Conservation (phyloP, 1,140 invertebrate species). For the Fopius arisanus region DNA sequence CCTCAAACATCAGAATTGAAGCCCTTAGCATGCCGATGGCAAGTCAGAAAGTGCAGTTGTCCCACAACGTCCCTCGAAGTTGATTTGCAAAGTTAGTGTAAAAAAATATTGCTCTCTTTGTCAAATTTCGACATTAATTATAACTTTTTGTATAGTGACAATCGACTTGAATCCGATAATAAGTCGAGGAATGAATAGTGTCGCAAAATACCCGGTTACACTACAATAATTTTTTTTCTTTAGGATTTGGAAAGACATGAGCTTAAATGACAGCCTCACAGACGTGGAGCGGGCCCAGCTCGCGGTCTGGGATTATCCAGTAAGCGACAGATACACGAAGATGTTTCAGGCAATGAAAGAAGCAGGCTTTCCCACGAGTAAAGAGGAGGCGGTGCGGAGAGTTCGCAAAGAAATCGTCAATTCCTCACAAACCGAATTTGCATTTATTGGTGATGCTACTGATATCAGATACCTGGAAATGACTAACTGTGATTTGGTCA, state of each 20-base stretch:
- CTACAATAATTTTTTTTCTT: constrained; percentile 39
- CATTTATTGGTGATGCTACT: constrained; percentile 93
- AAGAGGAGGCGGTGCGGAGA: constrained; percentile 80
- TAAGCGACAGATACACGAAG: constrained; percentile 97
- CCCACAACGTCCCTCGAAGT: no score
- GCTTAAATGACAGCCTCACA: constrained; percentile 88
- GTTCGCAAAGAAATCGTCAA: constrained; percentile 73
- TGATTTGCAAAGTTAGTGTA: no score
- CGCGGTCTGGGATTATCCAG: constrained; percentile 98
- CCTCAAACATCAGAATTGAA: no score
- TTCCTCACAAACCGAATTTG: constrained; percentile 85
- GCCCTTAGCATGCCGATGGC: no score
- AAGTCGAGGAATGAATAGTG: no score
- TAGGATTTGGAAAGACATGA: constrained; percentile 98
- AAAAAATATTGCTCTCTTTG: no score
- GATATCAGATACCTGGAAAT: constrained; percentile 86
- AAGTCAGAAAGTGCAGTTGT: no score
- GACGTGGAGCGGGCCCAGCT: constrained; percentile 90
- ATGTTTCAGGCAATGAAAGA: constrained; percentile 98
- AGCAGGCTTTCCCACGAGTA: constrained; percentile 77
- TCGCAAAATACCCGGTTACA: no score
- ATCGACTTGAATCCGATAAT: no score
- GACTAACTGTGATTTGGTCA: constrained; percentile 90
- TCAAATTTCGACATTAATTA: no score
- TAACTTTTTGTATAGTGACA: no score